phyloP scores from a whole-genome alignment of 2,888 invertebrate species.

The Podotricha telesiphe region DNA sequence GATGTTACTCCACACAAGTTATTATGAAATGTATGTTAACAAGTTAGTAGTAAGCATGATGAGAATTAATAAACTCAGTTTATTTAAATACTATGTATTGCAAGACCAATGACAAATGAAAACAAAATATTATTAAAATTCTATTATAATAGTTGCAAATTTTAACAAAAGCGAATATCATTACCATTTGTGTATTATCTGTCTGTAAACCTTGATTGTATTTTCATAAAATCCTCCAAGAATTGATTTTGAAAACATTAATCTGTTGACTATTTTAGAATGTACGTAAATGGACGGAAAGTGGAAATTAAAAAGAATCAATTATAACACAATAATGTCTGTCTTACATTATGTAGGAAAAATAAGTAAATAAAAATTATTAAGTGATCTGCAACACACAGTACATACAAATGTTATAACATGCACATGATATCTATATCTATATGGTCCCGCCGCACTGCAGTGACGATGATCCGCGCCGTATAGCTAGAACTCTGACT shows the following conservation, averaged over 20 bases:
- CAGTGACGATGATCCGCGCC: conserved; percentile 56
- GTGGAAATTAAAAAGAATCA: no score
- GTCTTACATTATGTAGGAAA: no score
- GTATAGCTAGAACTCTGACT: conserved; percentile 97
- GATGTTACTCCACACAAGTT: not conserved
- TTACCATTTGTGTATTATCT: no score
- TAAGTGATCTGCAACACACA: conserved; percentile 11
- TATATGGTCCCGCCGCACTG: not conserved
- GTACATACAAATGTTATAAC: not conserved
- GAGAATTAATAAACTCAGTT: conserved; percentile 39
- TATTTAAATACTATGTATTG: not conserved
- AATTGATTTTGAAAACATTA: no score
- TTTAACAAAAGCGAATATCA: not conserved
- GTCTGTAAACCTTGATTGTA: no score
- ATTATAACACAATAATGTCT: no score
- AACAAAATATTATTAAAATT: not conserved
- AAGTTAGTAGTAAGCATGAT: conserved; percentile 52
- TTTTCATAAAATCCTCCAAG: no score
- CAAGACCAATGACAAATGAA: not conserved
- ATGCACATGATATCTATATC: not conserved
- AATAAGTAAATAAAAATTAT: not conserved
- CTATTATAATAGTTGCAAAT: not conserved
- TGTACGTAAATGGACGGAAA: no score
- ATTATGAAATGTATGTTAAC: conserved; percentile 22
- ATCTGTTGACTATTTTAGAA: no score